Percentiles rank a stretch among this genome's conserved stretches.
phyloP scores from a whole-genome alignment of 2,888 invertebrate species.

The Orthosia gothica region DNA sequence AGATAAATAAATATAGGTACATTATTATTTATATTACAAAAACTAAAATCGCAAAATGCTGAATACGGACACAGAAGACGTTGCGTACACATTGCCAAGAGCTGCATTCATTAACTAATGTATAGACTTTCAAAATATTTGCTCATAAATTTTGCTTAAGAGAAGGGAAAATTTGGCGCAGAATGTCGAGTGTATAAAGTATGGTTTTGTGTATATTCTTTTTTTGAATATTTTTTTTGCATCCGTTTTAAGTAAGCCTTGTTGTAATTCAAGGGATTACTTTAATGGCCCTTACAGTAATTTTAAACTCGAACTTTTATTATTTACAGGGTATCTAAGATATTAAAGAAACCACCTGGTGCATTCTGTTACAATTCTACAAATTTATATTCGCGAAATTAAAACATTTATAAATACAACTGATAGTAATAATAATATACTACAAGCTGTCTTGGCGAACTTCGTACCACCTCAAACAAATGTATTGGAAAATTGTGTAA shows the following conservation, averaged over 20 bases:
- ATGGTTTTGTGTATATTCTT: constrained; percentile 75
- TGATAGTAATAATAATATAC: too few relatives aligned
- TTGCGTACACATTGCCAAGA: constrained; percentile 83
- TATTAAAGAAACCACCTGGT: neutral
- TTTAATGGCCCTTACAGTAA: constrained; percentile 25
- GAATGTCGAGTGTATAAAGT: constrained; percentile 75
- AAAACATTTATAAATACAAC: too few relatives aligned
- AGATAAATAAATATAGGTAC: neutral
- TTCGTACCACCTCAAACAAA: too few relatives aligned
- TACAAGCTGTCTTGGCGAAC: too few relatives aligned
- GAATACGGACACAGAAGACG: constrained; percentile 82
- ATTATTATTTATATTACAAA: neutral
- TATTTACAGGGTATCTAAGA: neutral
- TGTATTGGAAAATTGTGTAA: too few relatives aligned
- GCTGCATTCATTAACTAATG: constrained; percentile 91
- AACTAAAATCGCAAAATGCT: constrained; percentile 48
- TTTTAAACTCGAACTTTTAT: neutral
- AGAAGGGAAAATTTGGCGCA: constrained; percentile 80
- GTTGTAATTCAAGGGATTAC: constrained; percentile 22
- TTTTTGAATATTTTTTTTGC: constrained; percentile 47
- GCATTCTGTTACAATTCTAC: neutral
- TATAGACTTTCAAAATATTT: constrained; percentile 91
- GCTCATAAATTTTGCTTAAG: constrained; percentile 88
- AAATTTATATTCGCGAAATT: neutral
- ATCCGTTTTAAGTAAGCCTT: neutral